phyloP scores from a whole-genome alignment of 2,797 vertebrate genomes.

The Bradypus variegatus region DNA sequence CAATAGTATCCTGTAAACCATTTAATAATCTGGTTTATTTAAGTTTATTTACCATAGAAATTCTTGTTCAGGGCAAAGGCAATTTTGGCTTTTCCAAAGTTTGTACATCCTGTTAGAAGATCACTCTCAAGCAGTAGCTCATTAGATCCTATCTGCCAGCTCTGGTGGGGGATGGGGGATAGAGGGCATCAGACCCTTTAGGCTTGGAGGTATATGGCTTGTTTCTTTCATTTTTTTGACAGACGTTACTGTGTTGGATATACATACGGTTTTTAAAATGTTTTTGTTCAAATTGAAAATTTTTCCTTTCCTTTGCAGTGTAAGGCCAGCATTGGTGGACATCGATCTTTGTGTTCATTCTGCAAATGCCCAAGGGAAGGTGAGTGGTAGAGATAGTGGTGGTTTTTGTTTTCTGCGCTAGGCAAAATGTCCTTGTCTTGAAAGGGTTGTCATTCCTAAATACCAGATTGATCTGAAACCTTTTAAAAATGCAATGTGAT shows the following conservation, averaged over 20 bases:
- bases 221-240: conserved; percentile 28
- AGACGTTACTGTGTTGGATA: conserved; percentile 29
- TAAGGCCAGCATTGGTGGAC: conserved; percentile 73
- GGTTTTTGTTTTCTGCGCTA: not conserved
- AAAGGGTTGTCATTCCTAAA: not conserved
- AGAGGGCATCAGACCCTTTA: not conserved
- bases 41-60: not conserved
- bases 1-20: not conserved
- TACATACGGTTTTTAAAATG: not conserved
- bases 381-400: conserved; percentile 58
- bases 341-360: conserved; percentile 77
- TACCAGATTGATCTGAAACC: not conserved
- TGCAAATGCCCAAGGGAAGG: conserved; percentile 78
- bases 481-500: not conserved
- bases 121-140: not conserved
- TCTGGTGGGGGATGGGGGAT: not conserved
- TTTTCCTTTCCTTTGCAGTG: conserved; percentile 72
- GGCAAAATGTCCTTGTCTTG: not conserved
- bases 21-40: conserved; percentile 2
- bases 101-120: not conserved
- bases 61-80: not conserved
- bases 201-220: not conserved
- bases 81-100: not conserved
- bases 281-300: conserved; percentile 42
- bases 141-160: not conserved